phyloP scores from a whole-genome alignment of 2,888 invertebrate species.

The Sminthurides aquaticus region DNA sequence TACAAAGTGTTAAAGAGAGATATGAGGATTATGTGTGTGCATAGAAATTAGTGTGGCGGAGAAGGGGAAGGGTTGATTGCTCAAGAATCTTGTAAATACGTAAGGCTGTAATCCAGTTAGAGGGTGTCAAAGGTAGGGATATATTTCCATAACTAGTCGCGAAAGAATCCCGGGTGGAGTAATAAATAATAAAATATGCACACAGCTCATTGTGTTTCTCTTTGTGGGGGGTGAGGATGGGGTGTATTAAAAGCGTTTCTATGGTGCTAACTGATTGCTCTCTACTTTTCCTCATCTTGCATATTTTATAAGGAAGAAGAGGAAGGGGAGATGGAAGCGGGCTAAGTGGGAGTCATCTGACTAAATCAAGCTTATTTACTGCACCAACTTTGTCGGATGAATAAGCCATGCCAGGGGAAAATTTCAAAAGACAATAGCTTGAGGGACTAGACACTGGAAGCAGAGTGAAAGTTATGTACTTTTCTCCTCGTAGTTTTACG shows the following conservation, averaged over 20 bases:
- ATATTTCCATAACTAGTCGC: background rate
- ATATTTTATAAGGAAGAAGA: background rate
- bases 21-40: too few relatives aligned
- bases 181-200: conserved; percentile 21
- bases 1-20: too few relatives aligned
- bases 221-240: background rate
- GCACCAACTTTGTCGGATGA: too few relatives aligned
- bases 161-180: conserved; percentile 15
- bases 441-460: too few relatives aligned
- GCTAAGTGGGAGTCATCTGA: background rate
- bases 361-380: background rate
- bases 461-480: too few relatives aligned
- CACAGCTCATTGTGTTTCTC: background rate
- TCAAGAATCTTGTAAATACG: background rate
- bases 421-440: too few relatives aligned
- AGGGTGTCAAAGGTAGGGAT: background rate
- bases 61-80: background rate
- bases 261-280: background rate
- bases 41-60: background rate
- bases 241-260: background rate
- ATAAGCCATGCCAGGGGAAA: too few relatives aligned
- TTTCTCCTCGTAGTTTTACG: too few relatives aligned
- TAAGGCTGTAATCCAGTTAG: background rate
- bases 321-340: background rate
- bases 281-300: background rate